Evolutionary conservation across 1,140 invertebrate genomes (phyloP).

Genomic region (Apocrypta bakeri): DNA sequence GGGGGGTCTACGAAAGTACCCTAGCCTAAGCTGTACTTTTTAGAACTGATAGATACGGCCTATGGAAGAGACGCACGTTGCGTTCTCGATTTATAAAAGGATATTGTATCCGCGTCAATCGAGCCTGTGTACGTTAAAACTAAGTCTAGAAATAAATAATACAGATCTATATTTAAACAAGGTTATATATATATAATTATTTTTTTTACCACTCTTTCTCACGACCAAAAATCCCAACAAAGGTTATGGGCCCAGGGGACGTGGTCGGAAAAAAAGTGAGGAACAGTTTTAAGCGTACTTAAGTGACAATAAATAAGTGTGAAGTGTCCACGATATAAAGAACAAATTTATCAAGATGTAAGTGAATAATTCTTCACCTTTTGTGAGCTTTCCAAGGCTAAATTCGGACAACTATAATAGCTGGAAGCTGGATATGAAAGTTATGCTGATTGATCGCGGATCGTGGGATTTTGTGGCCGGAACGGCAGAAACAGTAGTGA

Average conservation of each 20-base stretch:
- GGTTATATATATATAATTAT: too few relatives aligned
- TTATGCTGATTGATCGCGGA: neutral
- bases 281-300: too few relatives aligned
- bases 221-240: neutral
- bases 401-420: slow-evolving; percentile 1
- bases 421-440: slow-evolving; percentile 8
- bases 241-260: neutral
- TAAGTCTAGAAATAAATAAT: too few relatives aligned
- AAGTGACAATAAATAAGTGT: neutral
- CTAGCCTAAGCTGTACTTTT: too few relatives aligned
- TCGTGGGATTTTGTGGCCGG: neutral
- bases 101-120: too few relatives aligned
- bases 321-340: neutral
- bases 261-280: neutral
- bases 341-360: neutral
- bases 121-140: too few relatives aligned
- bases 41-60: too few relatives aligned
- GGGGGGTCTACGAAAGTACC: too few relatives aligned
- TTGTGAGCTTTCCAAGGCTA: neutral
- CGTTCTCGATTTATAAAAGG: too few relatives aligned
- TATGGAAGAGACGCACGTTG: too few relatives aligned
- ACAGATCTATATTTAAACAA: too few relatives aligned
- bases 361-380: neutral
- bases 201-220: neutral
- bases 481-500: neutral